Evolutionary conservation across 2,888 invertebrate genomes (phyloP), one percentile per base, ranked within the genome.

Genomic region (Augochlorella aurata): DNA sequence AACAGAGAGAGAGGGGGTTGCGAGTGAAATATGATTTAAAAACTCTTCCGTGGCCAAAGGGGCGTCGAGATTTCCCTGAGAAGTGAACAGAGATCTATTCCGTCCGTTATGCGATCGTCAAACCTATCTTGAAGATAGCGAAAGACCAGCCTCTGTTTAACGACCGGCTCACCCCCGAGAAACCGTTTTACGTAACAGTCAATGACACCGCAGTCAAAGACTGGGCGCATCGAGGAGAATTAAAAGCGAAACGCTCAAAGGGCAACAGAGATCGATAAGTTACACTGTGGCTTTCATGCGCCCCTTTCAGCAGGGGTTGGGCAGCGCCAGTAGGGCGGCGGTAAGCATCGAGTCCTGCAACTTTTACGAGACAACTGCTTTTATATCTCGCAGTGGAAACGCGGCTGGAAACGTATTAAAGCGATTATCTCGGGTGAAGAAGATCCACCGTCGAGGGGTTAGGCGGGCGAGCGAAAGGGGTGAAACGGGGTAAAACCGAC

Each of bases 331-430:
- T 29, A n/a, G 44, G 61, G 24, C 61, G 54, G 63, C 16, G 73
- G 78, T 80, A 70, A 75, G 77, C 77, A 82, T 87, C 78, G 70
- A 38, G 81, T 84, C 81, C 75, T 84, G 81, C 82, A 87, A 86
- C 85, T 88, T 88, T 88, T 84, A 83, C 85, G 82, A 77, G 80
- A 81, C 86, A 79, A 87, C 83, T 72, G 84, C 81, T 87, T 85
- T 87, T 85, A 82, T 82, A 78, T 82, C 83, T 83, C 77, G 77
- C 69, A 65, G 76, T 63, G 75, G 79, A 77, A 82, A 84, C 84
- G 66, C 84, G 82, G 74, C 83, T 83, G 84, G 77, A 87, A 85
- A 88, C 81, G 87, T 88, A 87, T 88, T 88, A 88, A 88, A 88
- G 81, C 84, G 87, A 88, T 88, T 88, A 88, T 87, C 85, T 86